Conservation (phyloP, 2,113 vertebrate genomes). For the Zosterops lateralis region DNA sequence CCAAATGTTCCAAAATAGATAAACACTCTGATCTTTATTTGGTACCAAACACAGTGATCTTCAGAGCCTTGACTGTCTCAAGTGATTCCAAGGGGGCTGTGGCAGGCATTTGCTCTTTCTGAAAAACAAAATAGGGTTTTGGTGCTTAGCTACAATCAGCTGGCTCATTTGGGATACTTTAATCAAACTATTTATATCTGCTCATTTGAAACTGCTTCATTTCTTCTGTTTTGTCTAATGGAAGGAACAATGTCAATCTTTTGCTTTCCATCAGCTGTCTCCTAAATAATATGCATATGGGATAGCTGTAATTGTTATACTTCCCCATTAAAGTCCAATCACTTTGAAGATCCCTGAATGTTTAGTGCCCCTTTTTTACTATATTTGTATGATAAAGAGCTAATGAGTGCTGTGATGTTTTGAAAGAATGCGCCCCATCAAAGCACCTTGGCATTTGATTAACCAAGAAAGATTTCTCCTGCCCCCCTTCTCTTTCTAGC, state of each 20-base stretch:
- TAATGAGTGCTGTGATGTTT: background rate
- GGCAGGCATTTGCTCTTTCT: background rate
- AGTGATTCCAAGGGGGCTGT: background rate
- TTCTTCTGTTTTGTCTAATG: background rate
- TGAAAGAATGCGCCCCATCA: background rate
- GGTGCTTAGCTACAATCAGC: background rate
- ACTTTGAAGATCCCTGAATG: background rate
- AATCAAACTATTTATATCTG: background rate
- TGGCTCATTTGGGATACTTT: background rate
- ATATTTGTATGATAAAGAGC: background rate
- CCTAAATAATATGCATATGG: background rate
- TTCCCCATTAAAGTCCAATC: background rate
- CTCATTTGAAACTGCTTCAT: background rate
- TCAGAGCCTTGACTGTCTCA: background rate
- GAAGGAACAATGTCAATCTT: background rate
- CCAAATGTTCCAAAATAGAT: background rate
- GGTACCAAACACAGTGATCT: background rate
- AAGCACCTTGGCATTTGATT: background rate
- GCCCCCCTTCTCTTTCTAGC: slow-evolving; percentile 31
- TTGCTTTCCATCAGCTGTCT: background rate
- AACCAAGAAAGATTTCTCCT: background rate
- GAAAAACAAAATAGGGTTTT: background rate
- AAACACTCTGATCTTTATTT: slow-evolving; percentile 1
- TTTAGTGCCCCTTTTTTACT: background rate
- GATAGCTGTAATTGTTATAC: background rate